phyloP scores from a whole-genome alignment of 2,888 invertebrate genomes.

The Polymixis lichenea region DNA sequence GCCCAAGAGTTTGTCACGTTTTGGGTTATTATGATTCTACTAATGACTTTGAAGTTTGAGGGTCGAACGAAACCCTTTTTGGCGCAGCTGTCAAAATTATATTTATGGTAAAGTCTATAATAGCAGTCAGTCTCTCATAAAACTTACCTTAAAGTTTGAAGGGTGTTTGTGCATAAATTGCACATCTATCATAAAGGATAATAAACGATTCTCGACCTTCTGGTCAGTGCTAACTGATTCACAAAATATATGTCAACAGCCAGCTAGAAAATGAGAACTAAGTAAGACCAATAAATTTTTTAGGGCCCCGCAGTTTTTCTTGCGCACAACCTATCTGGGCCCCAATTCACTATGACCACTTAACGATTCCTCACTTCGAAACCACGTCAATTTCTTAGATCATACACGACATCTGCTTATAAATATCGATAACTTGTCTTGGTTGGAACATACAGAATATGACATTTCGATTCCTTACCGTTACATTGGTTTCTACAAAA shows the following conservation, averaged over 20 bases:
- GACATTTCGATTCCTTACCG: too few relatives aligned
- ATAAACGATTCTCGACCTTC: background rate
- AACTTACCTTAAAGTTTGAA: background rate
- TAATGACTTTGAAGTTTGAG: conserved; percentile 17
- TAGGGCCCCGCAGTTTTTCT: too few relatives aligned
- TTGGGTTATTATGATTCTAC: background rate
- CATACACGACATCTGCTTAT: too few relatives aligned
- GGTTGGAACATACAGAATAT: too few relatives aligned
- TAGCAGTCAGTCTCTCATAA: background rate
- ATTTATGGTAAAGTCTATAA: background rate
- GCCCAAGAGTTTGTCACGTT: conserved; percentile 8
- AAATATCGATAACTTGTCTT: too few relatives aligned
- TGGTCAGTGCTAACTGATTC: background rate
- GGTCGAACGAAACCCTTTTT: conserved; percentile 8
- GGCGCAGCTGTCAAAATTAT: conserved; percentile 9
- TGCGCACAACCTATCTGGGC: too few relatives aligned
- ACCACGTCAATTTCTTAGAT: too few relatives aligned
- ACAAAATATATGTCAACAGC: too few relatives aligned
- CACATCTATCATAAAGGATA: background rate
- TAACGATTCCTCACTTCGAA: too few relatives aligned
- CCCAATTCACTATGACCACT: too few relatives aligned
- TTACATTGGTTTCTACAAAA: too few relatives aligned
- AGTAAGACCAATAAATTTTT: background rate
- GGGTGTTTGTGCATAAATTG: background rate
- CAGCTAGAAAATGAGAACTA: background rate